Evolutionary conservation across 2,888 invertebrate species (phyloP), one percentile per base, ranked within the genome.

Genomic region (Hirtodrosophila confusa): DNA sequence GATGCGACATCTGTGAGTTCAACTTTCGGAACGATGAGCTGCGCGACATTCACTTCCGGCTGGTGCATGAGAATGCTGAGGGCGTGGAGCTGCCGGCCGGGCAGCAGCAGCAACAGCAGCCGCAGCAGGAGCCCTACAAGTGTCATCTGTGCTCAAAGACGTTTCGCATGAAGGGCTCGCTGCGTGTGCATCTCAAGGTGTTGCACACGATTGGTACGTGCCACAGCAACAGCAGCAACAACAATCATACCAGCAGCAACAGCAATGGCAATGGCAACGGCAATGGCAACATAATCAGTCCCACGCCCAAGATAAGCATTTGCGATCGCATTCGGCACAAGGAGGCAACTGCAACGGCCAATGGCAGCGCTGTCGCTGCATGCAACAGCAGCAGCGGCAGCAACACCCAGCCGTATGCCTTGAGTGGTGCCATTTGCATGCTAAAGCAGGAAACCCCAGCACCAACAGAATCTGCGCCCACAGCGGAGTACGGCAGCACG

Each of bases 151-250:
- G 97, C 88, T 93, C 95, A 0, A 96, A 96, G 91, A 93, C 94
- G 62, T 97, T 96, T 85, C 96, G 95, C 91, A 96, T 96, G 95
- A 93, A 95, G 75, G 96, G 96, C 5, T 96, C 96, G 55, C 90
- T 97, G 6, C 95, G 96, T 93, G 95, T 97, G 4, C 97, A 97
- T 90, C 92, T 96, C 80, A 93, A 96, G 83, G 96, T 96, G 11
- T 95, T 96, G 0, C 97, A 97, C 91, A 94, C 88, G 27, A 76
- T 90, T 54, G 89, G 89, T 7, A 51, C 10, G 29, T 31, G 1
- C 23, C 24, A 24, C 9, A 63, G 60, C 43, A 69, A 45, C 10
- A 74, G 68, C 67, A 75, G 36, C 57, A 43, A 35, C 7, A 55
- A 48, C 41, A 73, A 27, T 9, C 55, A 72, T 17, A 17, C 17